Evolutionary conservation across 37 sponge, comb jelly and placozoan species (phyloP).

Genomic region (Diacarnus erythraeanus): DNA sequence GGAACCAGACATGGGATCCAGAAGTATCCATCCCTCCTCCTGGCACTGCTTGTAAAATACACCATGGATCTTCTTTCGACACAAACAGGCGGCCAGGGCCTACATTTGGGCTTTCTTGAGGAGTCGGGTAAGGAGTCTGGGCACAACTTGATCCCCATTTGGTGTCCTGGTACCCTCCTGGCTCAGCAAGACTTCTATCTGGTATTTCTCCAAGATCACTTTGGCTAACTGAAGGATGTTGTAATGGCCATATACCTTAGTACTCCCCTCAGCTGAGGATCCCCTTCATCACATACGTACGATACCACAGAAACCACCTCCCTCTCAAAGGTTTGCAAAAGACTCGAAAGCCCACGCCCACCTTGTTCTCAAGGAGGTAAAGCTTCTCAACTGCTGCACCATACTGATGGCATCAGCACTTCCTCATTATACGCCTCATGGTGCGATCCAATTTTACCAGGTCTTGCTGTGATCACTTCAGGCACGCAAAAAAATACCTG

Average conservation of each 20-base stretch:
- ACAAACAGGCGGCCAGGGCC: neutral
- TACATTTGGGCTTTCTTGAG: neutral
- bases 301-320: neutral
- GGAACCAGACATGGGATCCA: neutral
- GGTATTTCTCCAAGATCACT: neutral
- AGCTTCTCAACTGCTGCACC: neutral
- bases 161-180: too few species aligned
- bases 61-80: neutral
- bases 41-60: neutral
- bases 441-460: neutral
- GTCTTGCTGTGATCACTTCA: neutral
- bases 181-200: neutral
- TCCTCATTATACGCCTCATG: neutral
- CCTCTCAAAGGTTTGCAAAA: neutral
- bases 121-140: neutral
- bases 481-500: neutral
- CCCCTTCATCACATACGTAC: neutral
- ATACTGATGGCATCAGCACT: neutral
- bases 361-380: conserved; percentile 7
- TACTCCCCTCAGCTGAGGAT: neutral
- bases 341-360: neutral
- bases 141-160: neutral
- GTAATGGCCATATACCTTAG: neutral
- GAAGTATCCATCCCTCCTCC: too few species aligned
- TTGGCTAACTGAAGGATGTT: neutral